phyloP scores from a whole-genome alignment of 2,888 invertebrate genomes.

The Frankliniella fusca region DNA sequence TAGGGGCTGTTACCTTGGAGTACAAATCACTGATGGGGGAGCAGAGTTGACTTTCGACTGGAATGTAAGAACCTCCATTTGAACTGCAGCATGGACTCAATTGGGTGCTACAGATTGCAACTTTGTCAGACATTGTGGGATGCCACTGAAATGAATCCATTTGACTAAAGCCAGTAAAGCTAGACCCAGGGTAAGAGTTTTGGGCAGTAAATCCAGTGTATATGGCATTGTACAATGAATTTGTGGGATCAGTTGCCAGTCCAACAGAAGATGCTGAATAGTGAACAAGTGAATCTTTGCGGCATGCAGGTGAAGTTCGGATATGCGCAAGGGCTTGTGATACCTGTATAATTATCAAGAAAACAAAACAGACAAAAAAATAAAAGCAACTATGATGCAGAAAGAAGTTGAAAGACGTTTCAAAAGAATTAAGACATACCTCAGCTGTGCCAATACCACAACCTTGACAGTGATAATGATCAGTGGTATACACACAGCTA shows the following conservation, averaged over 20 bases:
- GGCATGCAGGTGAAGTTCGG: neutral
- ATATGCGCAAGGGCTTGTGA: neutral
- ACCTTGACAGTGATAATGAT: neutral
- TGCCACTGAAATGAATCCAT: slow-evolving; percentile 8
- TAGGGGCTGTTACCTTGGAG: neutral
- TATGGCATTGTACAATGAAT: neutral
- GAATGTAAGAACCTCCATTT: neutral
- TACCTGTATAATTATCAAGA: neutral
- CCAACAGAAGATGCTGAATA: neutral
- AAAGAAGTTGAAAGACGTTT: too few relatives aligned
- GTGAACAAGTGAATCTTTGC: neutral
- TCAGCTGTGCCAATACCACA: neutral
- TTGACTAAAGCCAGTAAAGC: neutral
- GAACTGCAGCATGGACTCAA: slow-evolving; percentile 20
- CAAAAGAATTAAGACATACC: neutral
- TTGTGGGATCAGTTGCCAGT: neutral
- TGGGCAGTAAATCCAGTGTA: slow-evolving; percentile 3
- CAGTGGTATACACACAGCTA: neutral
- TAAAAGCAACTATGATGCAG: neutral
- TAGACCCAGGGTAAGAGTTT: neutral
- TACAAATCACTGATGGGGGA: slow-evolving; percentile 4
- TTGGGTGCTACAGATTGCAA: neutral
- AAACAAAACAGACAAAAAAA: neutral
- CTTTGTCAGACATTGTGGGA: neutral
- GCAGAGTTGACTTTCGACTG: slow-evolving; percentile 8